Evolutionary conservation across 2,888 invertebrate species (phyloP), one percentile per base, ranked within the genome.

Genomic region (Stegophylla sp.): DNA sequence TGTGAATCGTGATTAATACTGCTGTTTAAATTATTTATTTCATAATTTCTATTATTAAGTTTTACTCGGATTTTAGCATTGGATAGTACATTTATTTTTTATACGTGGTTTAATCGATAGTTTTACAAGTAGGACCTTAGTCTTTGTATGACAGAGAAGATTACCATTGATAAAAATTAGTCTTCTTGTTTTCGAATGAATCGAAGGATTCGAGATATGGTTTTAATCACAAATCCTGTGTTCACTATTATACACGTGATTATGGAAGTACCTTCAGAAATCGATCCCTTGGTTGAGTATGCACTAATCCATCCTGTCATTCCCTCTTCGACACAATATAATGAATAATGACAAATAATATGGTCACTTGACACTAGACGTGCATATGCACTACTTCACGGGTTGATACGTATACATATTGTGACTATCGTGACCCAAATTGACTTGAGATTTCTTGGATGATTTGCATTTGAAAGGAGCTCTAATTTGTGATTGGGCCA

Each of bases 381-480:
- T 63, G 34, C 61, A 48, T 23, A 23, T 59, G 12, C 28, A 69
- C 56, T n/a, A 45, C 43, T 56, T 59, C 12, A 26, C 26, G 59
- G 45, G 23, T 41, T 13, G 73, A 45, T 61, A 7, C 17, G 12
- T 34, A 10, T 61, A n/a, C n/a, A n/a, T 73, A 26, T 75, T 63
- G 5, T 63, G 20, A 74, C 48, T 10, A 15, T 34, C 17, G 12
- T 61, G 61, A 74, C 74, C 45, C 20, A 63, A 63, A 74, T 61
- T 13, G n/a, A 51, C 34, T n/a, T 48, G 5, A 20, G 0, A 34
- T 43, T 45, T 45, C 66, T 56, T 15, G 43, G 26, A 41, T 63
- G 10, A 41, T 75, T 51, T 64, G 63, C 23, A 34, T 75, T 75
- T 51, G 20, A 75, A 51, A 15, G 41, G 10, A 63, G 2, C 10